Conservation (phyloP, 2,888 invertebrate genomes). For the Drosophila histrio region DNA sequence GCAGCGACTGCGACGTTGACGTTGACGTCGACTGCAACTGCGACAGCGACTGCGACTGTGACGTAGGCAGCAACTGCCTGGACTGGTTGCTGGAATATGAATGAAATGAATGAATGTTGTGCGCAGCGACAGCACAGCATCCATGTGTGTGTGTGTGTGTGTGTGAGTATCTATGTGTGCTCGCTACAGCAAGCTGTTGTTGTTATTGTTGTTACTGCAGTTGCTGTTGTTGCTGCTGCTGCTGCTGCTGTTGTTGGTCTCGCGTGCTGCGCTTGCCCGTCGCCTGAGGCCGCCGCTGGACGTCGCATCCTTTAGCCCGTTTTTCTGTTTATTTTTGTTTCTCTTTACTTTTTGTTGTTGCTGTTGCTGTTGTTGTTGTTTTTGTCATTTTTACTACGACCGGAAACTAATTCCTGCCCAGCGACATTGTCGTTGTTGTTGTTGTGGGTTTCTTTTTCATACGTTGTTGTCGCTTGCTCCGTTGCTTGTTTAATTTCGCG, state of each 20-base stretch:
- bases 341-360: constrained; percentile 24
- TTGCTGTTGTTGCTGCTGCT: constrained; percentile 17
- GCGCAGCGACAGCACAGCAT: constrained; percentile 63
- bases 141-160: constrained; percentile 39
- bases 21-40: background rate
- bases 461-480: constrained; percentile 23
- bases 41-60: constrained; percentile 23
- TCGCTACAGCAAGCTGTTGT: constrained; percentile 19
- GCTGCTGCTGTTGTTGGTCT: constrained; percentile 27
- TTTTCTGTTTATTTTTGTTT: constrained; percentile 48
- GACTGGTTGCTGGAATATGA: constrained; percentile 39
- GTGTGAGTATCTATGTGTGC: constrained; percentile 21
- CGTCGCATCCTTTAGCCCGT: constrained; percentile 68
- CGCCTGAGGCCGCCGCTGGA: constrained; percentile 40
- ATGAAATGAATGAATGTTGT: constrained; percentile 68
- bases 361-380: constrained; percentile 45
- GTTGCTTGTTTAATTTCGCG: constrained; percentile 60
- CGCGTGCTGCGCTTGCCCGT: constrained; percentile 70
- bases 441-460: constrained; percentile 21
- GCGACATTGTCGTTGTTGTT: constrained; percentile 53
- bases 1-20: background rate
- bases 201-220: constrained; percentile 16
- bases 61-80: constrained; percentile 30
- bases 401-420: constrained; percentile 80
- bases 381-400: constrained; percentile 79